These are phyloP conservation scores for Myxocyprinus asiaticus DNA, from an alignment of 2,113 vertebrate genomes.

Conservation along the genomic window DNA sequence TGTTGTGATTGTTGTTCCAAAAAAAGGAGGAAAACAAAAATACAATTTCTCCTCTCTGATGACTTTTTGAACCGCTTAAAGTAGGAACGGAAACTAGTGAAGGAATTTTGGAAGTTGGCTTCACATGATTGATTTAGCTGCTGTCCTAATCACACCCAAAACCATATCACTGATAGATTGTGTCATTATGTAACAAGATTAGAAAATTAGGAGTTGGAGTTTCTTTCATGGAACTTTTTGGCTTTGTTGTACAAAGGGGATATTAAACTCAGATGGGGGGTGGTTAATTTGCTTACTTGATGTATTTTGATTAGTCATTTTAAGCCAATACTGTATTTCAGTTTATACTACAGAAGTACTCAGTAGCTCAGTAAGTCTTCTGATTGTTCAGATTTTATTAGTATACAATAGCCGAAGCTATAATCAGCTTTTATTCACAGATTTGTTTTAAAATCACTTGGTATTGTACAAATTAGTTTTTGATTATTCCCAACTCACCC, in stretches of 20 bases:
- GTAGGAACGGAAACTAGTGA: conserved; percentile 51
- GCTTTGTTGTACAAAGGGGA: conserved; percentile 30
- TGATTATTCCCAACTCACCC: background rate
- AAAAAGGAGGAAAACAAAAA: conserved; percentile 11
- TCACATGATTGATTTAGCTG: conserved; percentile 55
- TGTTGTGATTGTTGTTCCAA: conserved; percentile 33
- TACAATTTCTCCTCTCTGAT: conserved; percentile 1
- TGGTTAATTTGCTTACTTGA: background rate
- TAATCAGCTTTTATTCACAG: background rate
- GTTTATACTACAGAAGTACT: background rate
- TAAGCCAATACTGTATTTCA: background rate
- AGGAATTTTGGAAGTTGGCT: conserved; percentile 45
- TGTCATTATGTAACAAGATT: conserved; percentile 61
- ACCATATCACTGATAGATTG: conserved; percentile 51
- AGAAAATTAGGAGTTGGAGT: conserved; percentile 55
- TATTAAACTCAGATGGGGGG: background rate
- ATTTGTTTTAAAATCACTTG: background rate
- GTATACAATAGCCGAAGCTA: background rate
- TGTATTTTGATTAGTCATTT: background rate
- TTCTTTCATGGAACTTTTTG: conserved; percentile 52
- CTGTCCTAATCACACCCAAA: conserved; percentile 56
- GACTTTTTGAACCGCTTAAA: conserved; percentile 47
- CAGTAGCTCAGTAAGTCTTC: too few species aligned
- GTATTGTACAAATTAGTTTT: background rate
- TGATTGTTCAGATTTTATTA: too few species aligned